These are phyloP conservation scores for Pipistrellus nathusii DNA, from an alignment of 2,797 vertebrate species.

Conservation along the genomic window DNA sequence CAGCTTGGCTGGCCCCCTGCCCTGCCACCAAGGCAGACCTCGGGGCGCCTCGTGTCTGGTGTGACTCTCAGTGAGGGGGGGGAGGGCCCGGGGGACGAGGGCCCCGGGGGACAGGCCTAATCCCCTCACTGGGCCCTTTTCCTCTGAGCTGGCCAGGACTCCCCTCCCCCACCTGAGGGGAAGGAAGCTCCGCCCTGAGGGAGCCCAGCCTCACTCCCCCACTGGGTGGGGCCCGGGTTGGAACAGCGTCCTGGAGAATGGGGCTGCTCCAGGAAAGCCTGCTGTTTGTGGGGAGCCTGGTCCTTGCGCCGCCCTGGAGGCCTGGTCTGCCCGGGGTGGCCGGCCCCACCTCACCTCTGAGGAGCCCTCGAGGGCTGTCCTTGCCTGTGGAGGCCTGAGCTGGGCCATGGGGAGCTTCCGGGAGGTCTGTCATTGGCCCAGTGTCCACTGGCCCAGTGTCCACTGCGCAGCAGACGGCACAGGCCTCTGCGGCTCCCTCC, in stretches of 20 bases:
- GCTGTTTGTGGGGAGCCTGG: neutral
- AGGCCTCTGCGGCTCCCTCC: neutral
- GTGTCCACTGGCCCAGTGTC: no score
- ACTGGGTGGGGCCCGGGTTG: neutral
- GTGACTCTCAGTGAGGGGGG: no score
- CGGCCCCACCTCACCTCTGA: neutral
- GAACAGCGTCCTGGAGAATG: neutral
- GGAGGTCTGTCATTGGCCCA: neutral
- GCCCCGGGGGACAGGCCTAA: neutral
- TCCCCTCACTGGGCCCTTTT: neutral
- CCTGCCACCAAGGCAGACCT: neutral
- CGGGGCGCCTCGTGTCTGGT: neutral
- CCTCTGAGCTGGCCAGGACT: neutral
- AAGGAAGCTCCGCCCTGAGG: neutral
- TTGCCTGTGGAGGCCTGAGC: neutral
- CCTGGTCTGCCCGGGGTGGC: rapidly evolving
- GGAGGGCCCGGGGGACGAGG: no score
- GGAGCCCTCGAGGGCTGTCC: neutral
- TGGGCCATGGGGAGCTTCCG: neutral
- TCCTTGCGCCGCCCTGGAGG: neutral
- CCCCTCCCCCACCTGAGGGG: neutral
- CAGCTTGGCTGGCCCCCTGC: rapidly evolving
- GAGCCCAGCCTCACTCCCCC: neutral
- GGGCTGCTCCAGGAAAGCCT: neutral
- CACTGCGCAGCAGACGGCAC: rapidly evolving